Evolutionary conservation across 2,797 vertebrate genomes (phyloP), one percentile per base, ranked within the genome.

Genomic region (Enteromius treurensis): DNA sequence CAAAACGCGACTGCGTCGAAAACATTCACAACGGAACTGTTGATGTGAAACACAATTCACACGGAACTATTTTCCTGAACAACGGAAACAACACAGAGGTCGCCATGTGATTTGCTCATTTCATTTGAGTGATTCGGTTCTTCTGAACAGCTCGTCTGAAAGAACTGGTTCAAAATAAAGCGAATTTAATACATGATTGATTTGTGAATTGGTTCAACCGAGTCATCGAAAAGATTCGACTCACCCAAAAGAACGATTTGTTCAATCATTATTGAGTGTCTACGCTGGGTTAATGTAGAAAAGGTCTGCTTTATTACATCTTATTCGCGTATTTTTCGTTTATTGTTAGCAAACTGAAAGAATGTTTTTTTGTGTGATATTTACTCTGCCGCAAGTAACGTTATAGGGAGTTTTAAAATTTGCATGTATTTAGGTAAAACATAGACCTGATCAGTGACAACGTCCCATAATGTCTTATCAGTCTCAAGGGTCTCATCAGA

Each of bases 61-160:
- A 60, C 91, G 94, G 92, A 91, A 19, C 4, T 49, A 58, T 89
- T 84, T 90, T 80, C 6, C 34, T 0, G 29, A 86, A 93, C 92
- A 93, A 86, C 84, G 91, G 90, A 91, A 90, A 88, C 80, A 37
- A 34, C 68, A 45, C 45, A 89, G 89, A 93, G 93, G 91, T 93
- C 91, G 91, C 88, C 85, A 84, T 81, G 84, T 84, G 84, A 84
- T 79, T 29, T 75, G 81, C 53, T 62, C 69, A 7, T 40, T 70
- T 51, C 1, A 15, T 51, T 67, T n/a, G 0, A n/a, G 6, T n/a
- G 77, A 79, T 67, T 79, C 77, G 77, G 42, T 67, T 67, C 62
- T 51, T 67, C 67, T 79, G 62, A 51, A 65, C 29, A 51, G 14
- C 5, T 76, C 32, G 13, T 5, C 51, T 26, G 11, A 75, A 23